Percentiles rank a stretch among this genome's conserved stretches.
phyloP scores from a whole-genome alignment of 2,113 vertebrate species.

The Sakesphorus luctuosus region DNA sequence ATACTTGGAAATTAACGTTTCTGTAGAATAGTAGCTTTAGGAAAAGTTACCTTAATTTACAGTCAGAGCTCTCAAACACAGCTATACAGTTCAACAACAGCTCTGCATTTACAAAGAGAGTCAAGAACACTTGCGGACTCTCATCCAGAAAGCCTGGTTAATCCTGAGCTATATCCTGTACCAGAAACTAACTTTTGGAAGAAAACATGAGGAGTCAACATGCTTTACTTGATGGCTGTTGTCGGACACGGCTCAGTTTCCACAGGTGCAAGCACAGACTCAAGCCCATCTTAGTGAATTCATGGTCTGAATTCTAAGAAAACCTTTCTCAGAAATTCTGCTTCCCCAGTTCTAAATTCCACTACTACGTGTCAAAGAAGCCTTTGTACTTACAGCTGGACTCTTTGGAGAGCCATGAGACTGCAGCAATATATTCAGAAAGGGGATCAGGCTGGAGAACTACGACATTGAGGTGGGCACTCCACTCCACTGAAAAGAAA shows the following conservation, averaged over 20 bases:
- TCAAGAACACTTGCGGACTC: neutral
- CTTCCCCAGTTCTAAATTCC: neutral
- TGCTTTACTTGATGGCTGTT: neutral
- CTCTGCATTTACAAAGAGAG: neutral
- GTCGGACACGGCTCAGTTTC: neutral
- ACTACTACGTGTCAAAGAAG: neutral
- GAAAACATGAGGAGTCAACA: neutral
- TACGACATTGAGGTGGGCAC: conserved; percentile 79
- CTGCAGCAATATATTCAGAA: conserved; percentile 88
- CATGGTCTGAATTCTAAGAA: neutral
- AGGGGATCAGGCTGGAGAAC: conserved; percentile 85
- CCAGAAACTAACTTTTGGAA: neutral
- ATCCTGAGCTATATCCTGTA: neutral
- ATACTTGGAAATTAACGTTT: neutral
- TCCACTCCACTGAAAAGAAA: conserved; percentile 90
- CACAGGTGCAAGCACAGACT: neutral
- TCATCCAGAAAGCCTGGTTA: neutral
- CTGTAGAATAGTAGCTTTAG: neutral
- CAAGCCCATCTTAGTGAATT: neutral
- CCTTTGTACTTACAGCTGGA: conserved; percentile 86
- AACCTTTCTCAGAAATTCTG: neutral
- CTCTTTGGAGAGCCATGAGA: conserved; percentile 76
- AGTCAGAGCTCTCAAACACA: neutral
- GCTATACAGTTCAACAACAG: neutral
- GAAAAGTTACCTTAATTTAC: neutral